phyloP scores from a whole-genome alignment of 2,797 vertebrate genomes.

The Coregonus sp. region DNA sequence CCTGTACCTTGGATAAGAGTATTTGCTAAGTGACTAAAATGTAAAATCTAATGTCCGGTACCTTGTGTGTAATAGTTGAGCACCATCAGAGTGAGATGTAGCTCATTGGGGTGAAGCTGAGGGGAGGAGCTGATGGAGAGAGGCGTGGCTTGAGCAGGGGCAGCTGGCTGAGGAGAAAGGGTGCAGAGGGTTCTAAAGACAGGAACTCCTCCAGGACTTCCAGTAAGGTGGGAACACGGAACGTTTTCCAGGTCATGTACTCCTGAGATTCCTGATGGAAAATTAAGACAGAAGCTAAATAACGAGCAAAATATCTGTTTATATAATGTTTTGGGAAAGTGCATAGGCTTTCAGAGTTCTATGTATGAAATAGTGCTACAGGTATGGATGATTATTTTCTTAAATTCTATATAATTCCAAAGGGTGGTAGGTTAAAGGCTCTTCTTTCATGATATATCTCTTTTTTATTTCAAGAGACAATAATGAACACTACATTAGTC shows the following conservation, averaged over 20 bases:
- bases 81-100: conserved; percentile 82
- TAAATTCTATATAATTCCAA: background rate
- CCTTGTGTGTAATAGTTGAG: conserved; percentile 80
- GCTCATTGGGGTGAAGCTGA: conserved; percentile 71
- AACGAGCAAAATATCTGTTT: background rate
- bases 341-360: background rate
- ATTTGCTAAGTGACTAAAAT: background rate
- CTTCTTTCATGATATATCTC: background rate
- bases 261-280: conserved; percentile 57
- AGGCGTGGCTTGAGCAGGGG: conserved; percentile 82
- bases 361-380: background rate
- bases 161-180: conserved; percentile 82
- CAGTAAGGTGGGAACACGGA: conserved; percentile 75
- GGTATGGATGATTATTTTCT: too few species aligned
- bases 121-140: conserved; percentile 84
- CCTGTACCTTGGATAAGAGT: conserved; percentile 2
- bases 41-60: conserved; percentile 40
- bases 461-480: background rate
- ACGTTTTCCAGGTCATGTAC: conserved; percentile 81
- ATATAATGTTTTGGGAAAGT: background rate
- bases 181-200: conserved; percentile 70
- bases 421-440: background rate
- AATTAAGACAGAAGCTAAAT: background rate
- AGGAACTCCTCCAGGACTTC: conserved; percentile 83
- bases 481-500: background rate